Evolutionary conservation across 2,888 invertebrate species (phyloP).

Genomic region (Cantharis lateralis): DNA sequence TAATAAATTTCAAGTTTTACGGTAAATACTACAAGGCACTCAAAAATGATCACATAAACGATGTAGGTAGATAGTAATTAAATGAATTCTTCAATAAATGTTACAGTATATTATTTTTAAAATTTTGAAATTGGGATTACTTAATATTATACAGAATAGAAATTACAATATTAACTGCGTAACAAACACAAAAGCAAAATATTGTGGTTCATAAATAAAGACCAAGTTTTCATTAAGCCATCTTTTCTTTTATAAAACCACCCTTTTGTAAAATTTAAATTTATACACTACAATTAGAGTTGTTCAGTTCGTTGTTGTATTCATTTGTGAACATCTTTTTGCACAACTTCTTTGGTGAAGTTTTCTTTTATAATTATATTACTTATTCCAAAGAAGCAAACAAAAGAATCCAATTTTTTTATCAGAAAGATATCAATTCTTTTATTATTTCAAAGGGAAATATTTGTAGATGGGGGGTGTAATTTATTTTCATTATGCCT

Average conservation of each 20-base stretch:
- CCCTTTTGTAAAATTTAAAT: constrained; percentile 39
- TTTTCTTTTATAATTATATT: constrained; percentile 37
- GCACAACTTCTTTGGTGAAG: constrained; percentile 23
- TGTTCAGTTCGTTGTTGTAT: constrained; percentile 12
- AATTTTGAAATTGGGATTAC: neutral
- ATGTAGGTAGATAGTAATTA: neutral
- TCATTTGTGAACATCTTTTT: constrained; percentile 8
- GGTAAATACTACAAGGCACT: neutral
- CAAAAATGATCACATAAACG: neutral
- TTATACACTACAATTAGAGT: constrained; percentile 30
- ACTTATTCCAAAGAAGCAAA: constrained; percentile 35
- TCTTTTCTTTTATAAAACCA: constrained; percentile 34
- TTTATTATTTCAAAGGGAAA: constrained; percentile 26
- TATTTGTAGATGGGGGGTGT: constrained; percentile 31
- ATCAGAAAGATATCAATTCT: constrained; percentile 34
- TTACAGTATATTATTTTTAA: neutral
- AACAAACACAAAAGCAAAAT: constrained; percentile 11
- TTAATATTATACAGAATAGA: neutral
- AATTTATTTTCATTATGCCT: constrained; percentile 52
- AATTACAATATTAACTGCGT: constrained; percentile 5
- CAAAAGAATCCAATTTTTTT: constrained; percentile 36
- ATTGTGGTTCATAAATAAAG: constrained; percentile 13
- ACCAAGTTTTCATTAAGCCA: constrained; percentile 6
- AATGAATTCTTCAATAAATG: neutral
- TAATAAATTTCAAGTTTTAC: neutral